Evolutionary conservation across 1,140 invertebrate species (phyloP).

Genomic region (Cydia strobilella): DNA sequence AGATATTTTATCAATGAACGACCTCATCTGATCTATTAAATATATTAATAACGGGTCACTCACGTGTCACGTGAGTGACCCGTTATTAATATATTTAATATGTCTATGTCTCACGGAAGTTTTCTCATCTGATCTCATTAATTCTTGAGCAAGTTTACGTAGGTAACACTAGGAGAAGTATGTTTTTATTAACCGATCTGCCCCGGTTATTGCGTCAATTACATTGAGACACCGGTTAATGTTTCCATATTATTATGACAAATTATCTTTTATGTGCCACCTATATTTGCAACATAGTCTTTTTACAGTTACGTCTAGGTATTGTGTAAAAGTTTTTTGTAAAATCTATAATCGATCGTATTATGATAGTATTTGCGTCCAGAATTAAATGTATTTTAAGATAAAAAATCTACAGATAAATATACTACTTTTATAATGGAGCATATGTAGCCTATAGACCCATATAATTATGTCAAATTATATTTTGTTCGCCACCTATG

Average conservation of each 20-base stretch:
- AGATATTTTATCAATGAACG: neutral
- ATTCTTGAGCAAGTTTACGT: neutral
- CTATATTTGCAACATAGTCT: neutral
- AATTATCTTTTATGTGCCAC: neutral
- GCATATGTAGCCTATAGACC: no score
- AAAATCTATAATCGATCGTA: neutral
- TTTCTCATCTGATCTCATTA: neutral
- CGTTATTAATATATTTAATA: no score
- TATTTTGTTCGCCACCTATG: neutral
- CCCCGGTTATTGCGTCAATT: slow-evolving; percentile 16
- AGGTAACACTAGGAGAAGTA: neutral
- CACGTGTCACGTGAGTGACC: no score
- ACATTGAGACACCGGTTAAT: slow-evolving; percentile 10
- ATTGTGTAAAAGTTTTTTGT: neutral
- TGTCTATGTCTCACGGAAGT: no score
- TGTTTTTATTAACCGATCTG: slow-evolving; percentile 1
- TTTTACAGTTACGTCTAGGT: neutral
- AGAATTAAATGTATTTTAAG: neutral
- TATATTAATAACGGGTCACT: no score
- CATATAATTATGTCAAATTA: neutral
- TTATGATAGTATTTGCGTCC: neutral
- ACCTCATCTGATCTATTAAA: neutral
- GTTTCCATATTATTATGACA: slow-evolving; percentile 8
- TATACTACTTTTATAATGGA: neutral
- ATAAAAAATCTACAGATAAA: neutral